Conservation (phyloP, 2,113 vertebrate species). For the Gymnorhina tibicen region DNA sequence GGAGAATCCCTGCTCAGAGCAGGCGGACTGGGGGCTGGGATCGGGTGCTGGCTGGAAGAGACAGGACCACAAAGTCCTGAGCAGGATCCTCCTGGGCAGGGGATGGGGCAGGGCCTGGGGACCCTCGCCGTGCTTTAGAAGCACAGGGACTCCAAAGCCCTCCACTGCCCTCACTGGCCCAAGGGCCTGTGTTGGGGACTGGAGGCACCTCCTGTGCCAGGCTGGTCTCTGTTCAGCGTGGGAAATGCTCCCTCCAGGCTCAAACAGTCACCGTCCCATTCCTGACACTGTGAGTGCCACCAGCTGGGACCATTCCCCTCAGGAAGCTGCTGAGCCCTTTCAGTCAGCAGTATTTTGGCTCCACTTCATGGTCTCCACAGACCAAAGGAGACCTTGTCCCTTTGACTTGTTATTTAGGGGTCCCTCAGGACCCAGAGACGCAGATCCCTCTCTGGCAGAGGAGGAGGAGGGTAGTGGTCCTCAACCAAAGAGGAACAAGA, state of each 20-base stretch:
- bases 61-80: fast-evolving
- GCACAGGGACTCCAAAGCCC: not conserved
- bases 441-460: not conserved
- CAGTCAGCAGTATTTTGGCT: not conserved
- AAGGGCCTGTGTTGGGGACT: not conserved
- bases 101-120: not conserved
- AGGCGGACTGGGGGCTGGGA: not conserved
- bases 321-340: not conserved
- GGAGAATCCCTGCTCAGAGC: not conserved
- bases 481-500: not conserved
- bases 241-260: not conserved
- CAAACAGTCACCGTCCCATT: not conserved
- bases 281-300: not conserved
- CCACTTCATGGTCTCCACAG: not conserved
- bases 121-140: not conserved
- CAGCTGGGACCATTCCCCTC: not conserved
- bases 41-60: not conserved
- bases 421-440: not conserved
- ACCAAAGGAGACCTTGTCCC: not conserved
- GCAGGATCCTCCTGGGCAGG: not conserved
- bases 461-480: not conserved
- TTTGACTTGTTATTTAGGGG: not conserved
- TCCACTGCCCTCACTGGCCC: fast-evolving
- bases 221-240: not conserved
- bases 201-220: not conserved